Evolutionary conservation across 2,797 vertebrate species (phyloP).

Genomic region (Glossophaga mutica): DNA sequence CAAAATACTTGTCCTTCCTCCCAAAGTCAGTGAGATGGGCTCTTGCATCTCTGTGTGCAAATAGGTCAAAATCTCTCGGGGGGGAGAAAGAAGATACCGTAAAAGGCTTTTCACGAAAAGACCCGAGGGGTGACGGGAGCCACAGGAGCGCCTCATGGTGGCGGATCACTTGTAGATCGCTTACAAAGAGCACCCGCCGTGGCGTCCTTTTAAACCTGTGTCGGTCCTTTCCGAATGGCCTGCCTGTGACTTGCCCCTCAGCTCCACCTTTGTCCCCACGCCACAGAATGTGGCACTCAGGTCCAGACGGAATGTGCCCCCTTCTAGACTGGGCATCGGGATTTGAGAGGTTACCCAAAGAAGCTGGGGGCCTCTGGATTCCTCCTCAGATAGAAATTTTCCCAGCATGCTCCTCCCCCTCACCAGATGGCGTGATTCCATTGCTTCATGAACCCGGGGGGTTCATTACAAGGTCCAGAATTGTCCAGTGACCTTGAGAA

Average conservation of each 20-base stretch:
- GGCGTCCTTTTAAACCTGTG: not conserved
- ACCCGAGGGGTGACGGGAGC: not conserved
- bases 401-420: not conserved
- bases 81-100: not conserved
- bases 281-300: not conserved
- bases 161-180: fast-evolving
- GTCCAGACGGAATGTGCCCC: not conserved
- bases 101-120: not conserved
- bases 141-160: fast-evolving
- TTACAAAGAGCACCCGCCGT: not conserved
- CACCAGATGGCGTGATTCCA: not conserved
- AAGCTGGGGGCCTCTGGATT: not conserved
- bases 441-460: not conserved
- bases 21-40: not conserved
- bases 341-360: not conserved
- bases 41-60: not conserved
- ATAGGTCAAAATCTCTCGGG: not conserved
- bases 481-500: not conserved
- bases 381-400: not conserved
- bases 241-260: fast-evolving
- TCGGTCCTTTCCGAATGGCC: not conserved
- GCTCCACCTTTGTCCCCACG: fast-evolving
- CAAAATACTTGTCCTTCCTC: not conserved
- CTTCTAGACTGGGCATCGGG: not conserved
- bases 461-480: not conserved